phyloP scores from a whole-genome alignment of 2,888 invertebrate species.

The Chloroclysta siterata region DNA sequence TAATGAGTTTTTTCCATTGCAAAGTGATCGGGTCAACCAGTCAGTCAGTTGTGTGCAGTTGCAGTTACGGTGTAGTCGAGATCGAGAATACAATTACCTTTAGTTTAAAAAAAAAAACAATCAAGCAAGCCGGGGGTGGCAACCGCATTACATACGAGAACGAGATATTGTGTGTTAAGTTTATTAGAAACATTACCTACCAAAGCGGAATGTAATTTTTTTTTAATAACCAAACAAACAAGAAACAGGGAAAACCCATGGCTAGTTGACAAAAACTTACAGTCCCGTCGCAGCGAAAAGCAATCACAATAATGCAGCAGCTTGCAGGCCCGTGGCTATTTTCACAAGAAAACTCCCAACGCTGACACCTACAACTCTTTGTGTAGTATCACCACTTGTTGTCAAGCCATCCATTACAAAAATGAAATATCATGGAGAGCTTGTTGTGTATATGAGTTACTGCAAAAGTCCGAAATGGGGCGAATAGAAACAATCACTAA shows the following conservation, averaged over 20 bases:
- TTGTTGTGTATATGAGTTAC: slow-evolving; percentile 5
- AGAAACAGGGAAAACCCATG: neutral
- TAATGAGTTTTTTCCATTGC: no score
- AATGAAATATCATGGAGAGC: slow-evolving; percentile 32
- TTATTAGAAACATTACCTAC: no score
- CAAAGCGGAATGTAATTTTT: no score
- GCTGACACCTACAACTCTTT: slow-evolving; percentile 16
- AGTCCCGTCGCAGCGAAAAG: slow-evolving; percentile 10
- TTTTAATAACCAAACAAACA: neutral
- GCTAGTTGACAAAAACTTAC: neutral
- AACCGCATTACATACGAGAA: no score
- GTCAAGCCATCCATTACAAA: slow-evolving; percentile 40
- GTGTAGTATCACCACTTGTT: slow-evolving; percentile 14
- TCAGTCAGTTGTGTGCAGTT: no score
- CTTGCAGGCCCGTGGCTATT: slow-evolving; percentile 5
- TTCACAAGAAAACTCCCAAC: slow-evolving; percentile 3
- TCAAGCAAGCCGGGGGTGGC: no score
- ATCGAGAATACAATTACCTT: no score
- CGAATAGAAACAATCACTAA: neutral
- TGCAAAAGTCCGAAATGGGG: neutral
- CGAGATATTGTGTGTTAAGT: no score
- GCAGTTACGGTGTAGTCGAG: no score
- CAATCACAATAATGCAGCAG: slow-evolving; percentile 19
- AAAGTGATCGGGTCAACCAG: no score
- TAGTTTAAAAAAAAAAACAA: no score